Evolutionary conservation across 2,888 invertebrate species (phyloP).

Genomic region (Tiliacea aurago): DNA sequence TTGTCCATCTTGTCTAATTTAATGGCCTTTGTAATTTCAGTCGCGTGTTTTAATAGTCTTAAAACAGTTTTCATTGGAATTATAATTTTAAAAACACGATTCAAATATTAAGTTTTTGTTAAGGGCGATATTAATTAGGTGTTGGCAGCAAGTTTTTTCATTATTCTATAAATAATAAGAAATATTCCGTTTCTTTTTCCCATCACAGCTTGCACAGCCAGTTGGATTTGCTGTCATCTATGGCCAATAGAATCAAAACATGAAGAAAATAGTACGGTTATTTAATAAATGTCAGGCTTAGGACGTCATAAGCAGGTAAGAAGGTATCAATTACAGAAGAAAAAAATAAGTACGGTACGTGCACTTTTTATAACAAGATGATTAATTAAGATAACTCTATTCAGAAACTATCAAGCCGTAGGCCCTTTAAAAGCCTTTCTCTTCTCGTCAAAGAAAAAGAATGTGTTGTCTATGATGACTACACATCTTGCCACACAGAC

Average conservation of each 20-base stretch:
- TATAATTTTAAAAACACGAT: slow-evolving; percentile 7
- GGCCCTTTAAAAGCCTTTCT: slow-evolving; percentile 41
- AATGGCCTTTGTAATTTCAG: slow-evolving; percentile 38
- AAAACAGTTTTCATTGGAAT: slow-evolving; percentile 22
- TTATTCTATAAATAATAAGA: neutral
- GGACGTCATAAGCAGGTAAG: neutral
- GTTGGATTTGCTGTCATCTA: neutral
- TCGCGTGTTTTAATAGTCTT: slow-evolving; percentile 41
- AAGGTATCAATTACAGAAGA: neutral
- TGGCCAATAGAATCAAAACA: neutral
- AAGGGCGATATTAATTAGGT: slow-evolving; percentile 21
- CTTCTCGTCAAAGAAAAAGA: slow-evolving; percentile 26
- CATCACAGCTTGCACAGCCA: neutral
- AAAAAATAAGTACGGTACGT: no score
- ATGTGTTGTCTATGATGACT: slow-evolving; percentile 51
- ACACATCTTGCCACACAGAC: slow-evolving; percentile 35
- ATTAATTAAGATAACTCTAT: slow-evolving; percentile 23
- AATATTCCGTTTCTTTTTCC: slow-evolving; percentile 13
- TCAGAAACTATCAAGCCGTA: slow-evolving; percentile 15
- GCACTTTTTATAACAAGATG: slow-evolving; percentile 8
- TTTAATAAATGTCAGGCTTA: neutral
- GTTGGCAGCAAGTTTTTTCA: slow-evolving; percentile 4
- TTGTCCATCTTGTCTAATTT: slow-evolving; percentile 47
- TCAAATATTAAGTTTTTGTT: slow-evolving; percentile 5
- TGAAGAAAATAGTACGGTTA: neutral